Evolutionary conservation across 2,113 vertebrate species (phyloP).

Genomic region (Rostratula benghalensis): DNA sequence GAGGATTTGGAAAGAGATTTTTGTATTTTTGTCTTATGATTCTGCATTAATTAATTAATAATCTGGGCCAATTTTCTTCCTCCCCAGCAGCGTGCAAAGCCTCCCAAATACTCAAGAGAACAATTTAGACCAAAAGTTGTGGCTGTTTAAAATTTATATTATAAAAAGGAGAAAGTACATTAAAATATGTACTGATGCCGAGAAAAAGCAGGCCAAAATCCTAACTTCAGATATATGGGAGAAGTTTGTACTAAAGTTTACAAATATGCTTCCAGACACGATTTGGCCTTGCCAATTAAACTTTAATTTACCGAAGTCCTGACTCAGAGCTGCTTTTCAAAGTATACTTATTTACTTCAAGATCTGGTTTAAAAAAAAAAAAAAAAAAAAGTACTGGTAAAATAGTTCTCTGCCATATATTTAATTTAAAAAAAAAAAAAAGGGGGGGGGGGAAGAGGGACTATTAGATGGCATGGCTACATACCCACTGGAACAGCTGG

Average conservation of each 20-base stretch:
- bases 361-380: neutral
- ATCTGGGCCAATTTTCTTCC: neutral
- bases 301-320: neutral
- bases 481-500: neutral
- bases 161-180: neutral
- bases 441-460: neutral
- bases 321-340: neutral
- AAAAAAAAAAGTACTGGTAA: neutral
- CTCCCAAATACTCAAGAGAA: neutral
- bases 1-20: neutral
- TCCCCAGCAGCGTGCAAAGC: neutral
- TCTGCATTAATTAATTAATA: neutral
- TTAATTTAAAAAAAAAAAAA: neutral
- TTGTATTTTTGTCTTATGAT: neutral
- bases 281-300: neutral
- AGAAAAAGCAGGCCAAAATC: neutral
- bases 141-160: neutral
- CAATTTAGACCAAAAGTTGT: neutral
- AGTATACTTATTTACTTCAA: neutral
- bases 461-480: neutral
- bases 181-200: neutral
- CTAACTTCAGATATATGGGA: neutral
- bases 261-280: neutral
- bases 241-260: neutral
- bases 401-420: neutral